Evolutionary conservation across 2,888 invertebrate species (phyloP), one percentile per base, ranked within the genome.

Genomic region (Meiosimyza decipiens): DNA sequence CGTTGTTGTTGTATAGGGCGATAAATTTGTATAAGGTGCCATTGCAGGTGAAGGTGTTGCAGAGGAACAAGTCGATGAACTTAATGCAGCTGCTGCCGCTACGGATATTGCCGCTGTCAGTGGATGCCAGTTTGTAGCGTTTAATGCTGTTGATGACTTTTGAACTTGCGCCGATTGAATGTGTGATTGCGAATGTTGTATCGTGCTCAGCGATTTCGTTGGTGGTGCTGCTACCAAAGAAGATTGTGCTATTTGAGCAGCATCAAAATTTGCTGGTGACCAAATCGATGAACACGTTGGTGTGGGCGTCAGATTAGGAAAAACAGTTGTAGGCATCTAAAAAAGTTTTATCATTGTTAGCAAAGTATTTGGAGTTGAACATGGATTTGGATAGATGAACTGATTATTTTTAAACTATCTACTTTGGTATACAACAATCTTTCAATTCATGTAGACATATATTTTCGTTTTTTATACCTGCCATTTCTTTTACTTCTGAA

Each of bases 21-120:
- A 13, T 16, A 51, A 13, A 15, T 57, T 50, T 13, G 64, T 15
- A 18, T 64, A 50, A 13, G 64, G 51, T 3, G 64, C 64, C 22
- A 40, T 64, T 18, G 64, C 64, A 3, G 64, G 64, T 13, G 64
- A 64, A 6, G 64, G 64, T 40, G 64, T 64, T 18, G 64, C 51
- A 18, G 57, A 57, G 51, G 64, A 64, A 18, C 50, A 51, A 7
- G 64, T 51, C 9, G 64, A 64, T 13, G 64, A 64, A 15, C 51
- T 51, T 9, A 64, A 50, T 28, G 64, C 64, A 51, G 64, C 64
- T 13, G 64, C 64, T 13, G 64, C 64, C 15, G 64, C 64, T 15
- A 51, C 64, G 13, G 64, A 64, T 5, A 64, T 50, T 4, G 64
- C 64, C 2, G 47, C 64, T 15, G 50, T 40, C 16, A 64, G n/a